Conservation (phyloP, 2,888 invertebrate genomes). For the Mesorhabditis belari region DNA sequence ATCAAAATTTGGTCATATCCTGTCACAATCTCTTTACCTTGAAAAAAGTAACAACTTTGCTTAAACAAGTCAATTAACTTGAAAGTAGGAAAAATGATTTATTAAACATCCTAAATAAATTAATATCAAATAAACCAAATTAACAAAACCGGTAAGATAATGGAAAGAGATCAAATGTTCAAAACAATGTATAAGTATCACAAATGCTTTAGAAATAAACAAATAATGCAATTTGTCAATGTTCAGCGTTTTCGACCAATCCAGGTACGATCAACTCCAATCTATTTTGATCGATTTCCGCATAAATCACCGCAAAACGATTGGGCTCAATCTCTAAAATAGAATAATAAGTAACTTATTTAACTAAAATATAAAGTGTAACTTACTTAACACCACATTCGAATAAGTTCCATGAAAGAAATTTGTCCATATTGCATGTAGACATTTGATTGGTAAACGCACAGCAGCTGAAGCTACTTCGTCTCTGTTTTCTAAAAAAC, state of each 20-base stretch:
- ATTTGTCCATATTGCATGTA: background rate
- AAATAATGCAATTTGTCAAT: background rate
- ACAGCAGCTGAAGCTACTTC: background rate
- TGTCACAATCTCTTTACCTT: no score
- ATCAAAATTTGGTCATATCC: background rate
- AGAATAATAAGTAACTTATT: background rate
- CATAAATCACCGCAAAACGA: background rate
- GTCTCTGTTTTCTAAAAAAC: background rate
- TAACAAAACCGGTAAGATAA: background rate
- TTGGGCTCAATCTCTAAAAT: background rate
- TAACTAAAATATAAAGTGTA: background rate
- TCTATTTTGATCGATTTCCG: background rate
- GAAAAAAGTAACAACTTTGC: no score
- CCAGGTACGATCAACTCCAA: background rate
- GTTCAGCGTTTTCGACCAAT: background rate
- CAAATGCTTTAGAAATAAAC: no score
- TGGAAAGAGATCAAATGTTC: background rate
- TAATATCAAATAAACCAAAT: no score
- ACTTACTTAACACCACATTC: background rate
- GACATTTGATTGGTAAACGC: background rate
- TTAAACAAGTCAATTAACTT: no score
- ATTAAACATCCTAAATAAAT: no score
- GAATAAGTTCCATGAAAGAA: background rate
- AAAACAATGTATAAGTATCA: no score
- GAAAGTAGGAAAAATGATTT: no score